These are phyloP conservation scores for Scaptomyza graminum DNA, from an alignment of 1,140 invertebrate species.

Conservation along the genomic window DNA sequence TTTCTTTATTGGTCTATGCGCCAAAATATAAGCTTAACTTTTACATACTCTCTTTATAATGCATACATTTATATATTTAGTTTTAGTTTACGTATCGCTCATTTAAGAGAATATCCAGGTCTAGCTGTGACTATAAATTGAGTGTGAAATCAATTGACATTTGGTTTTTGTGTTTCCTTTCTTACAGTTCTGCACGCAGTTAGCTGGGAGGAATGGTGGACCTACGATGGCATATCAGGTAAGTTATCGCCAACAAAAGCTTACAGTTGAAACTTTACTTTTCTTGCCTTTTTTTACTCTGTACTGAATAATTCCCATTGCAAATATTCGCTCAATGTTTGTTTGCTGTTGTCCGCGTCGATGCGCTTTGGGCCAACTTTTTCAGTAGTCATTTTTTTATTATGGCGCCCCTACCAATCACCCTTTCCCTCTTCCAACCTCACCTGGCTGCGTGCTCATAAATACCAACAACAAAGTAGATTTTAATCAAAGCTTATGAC, in stretches of 20 bases:
- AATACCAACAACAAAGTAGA: constrained; percentile 69
- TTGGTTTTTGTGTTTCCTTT: constrained; percentile 15
- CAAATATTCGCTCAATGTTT: not conserved
- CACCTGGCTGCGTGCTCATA: constrained; percentile 39
- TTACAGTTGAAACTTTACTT: not conserved
- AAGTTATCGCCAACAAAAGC: constrained; percentile 78
- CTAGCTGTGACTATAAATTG: constrained; percentile 2
- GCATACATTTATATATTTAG: not conserved
- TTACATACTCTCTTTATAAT: too few relatives aligned
- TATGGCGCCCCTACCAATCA: not conserved
- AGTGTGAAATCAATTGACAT: constrained; percentile 9
- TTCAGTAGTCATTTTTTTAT: not conserved
- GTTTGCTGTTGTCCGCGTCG: not conserved
- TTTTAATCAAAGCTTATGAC: constrained; percentile 66
- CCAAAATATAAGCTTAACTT: not conserved
- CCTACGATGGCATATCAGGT: constrained; percentile 96
- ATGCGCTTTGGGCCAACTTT: not conserved
- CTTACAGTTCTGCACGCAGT: constrained; percentile 86
- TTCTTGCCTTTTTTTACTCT: not conserved
- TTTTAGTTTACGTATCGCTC: not conserved
- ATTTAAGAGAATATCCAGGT: not conserved
- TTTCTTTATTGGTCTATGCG: too few relatives aligned
- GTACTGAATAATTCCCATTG: not conserved
- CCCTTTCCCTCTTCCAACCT: too few relatives aligned
- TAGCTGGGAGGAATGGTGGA: constrained; percentile 98